These are phyloP conservation scores for Bacillus rossius DNA, from an alignment of 1,140 invertebrate species.

Conservation along the genomic window DNA sequence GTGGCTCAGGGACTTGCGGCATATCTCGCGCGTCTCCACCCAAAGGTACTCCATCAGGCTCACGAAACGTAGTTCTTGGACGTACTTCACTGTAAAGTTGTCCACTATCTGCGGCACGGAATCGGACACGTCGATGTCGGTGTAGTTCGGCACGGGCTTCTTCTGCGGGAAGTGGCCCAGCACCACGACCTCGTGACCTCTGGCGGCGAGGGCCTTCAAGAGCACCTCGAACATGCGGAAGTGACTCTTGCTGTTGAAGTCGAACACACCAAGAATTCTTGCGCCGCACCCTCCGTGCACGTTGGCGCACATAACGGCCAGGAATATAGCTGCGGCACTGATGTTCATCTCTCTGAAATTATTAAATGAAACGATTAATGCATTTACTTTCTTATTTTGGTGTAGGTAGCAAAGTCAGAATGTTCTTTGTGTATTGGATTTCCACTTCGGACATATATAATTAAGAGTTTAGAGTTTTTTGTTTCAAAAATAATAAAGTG, in stretches of 20 bases:
- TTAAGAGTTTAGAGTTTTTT: no score
- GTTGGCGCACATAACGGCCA: background rate
- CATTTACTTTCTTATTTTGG: no score
- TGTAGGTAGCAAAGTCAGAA: no score
- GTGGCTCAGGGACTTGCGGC: no score
- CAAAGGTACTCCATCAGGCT: background rate
- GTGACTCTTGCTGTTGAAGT: conserved; percentile 48
- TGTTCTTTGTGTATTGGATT: no score
- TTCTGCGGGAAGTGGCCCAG: conserved; percentile 46
- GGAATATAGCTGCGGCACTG: no score
- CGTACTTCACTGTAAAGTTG: background rate
- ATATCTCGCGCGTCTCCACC: no score
- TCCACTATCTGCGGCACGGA: background rate
- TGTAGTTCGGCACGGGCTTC: conserved; percentile 44
- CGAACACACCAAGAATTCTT: conserved; percentile 40
- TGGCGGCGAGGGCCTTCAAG: conserved; percentile 46
- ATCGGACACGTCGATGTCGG: conserved; percentile 36
- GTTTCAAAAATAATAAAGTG: no score
- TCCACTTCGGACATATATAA: no score
- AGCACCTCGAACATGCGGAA: conserved; percentile 47
- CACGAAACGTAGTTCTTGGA: background rate
- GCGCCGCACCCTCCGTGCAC: background rate
- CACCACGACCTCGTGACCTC: conserved; percentile 52
- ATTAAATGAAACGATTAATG: no score
- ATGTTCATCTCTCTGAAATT: no score